phyloP scores from a whole-genome alignment of 2,113 vertebrate species.

The Mesoclemmys tuberculata region DNA sequence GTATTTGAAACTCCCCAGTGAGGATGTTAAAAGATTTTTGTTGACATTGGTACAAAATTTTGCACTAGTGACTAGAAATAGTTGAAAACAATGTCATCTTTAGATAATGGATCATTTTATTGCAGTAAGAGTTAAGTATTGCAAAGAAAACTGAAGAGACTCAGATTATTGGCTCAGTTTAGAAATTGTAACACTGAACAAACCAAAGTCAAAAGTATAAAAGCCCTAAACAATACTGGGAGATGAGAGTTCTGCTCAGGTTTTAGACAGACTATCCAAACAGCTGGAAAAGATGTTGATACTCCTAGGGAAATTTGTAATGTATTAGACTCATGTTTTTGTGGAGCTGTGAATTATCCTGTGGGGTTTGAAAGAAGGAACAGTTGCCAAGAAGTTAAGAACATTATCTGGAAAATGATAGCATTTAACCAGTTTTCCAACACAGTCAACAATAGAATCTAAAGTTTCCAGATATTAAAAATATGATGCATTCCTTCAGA shows the following conservation, averaged over 20 bases:
- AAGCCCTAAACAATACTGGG: conserved; percentile 79
- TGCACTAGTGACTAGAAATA: conserved; percentile 57
- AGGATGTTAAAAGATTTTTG: conserved; percentile 55
- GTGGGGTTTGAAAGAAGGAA: conserved; percentile 77
- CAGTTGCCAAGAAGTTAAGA: conserved; percentile 83
- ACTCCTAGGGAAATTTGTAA: conserved; percentile 85
- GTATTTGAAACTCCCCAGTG: conserved; percentile 51
- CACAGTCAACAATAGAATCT: conserved; percentile 71
- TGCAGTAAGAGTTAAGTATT: conserved; percentile 65
- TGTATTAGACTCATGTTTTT: conserved; percentile 88
- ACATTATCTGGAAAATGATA: conserved; percentile 85
- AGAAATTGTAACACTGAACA: conserved; percentile 78
- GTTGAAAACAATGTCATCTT: conserved; percentile 56
- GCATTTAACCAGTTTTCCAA: conserved; percentile 79
- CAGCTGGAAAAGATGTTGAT: conserved; percentile 88
- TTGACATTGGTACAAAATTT: conserved; percentile 51
- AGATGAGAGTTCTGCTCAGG: conserved; percentile 82
- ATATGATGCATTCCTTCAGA: background rate
- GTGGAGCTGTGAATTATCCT: conserved; percentile 80
- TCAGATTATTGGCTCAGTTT: conserved; percentile 73
- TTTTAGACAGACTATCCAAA: conserved; percentile 84
- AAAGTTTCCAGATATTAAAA: background rate
- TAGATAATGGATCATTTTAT: conserved; percentile 45
- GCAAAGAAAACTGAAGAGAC: conserved; percentile 72
- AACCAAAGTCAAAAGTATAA: conserved; percentile 81